A percentile compares a stretch with the other conserved stretches of the same genome.
Conservation (phyloP, 2,888 invertebrate genomes). For the Iselma pallidipennis region DNA sequence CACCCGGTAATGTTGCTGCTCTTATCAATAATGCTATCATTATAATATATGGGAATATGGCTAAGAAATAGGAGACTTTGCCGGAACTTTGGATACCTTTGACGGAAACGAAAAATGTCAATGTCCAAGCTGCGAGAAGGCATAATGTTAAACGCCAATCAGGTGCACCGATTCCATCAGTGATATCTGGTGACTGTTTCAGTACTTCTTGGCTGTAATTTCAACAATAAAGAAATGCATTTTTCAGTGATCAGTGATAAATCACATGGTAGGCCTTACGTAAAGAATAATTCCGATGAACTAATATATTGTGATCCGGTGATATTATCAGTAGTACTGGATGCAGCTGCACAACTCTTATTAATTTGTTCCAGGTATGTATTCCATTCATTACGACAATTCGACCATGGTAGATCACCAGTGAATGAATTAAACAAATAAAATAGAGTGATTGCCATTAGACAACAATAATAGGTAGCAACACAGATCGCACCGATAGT, state of each 20-base stretch:
- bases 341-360: conserved; percentile 4
- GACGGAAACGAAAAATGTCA: conserved; percentile 70
- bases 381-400: conserved; percentile 3
- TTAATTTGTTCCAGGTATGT: not conserved
- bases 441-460: conserved; percentile 73
- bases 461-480: conserved; percentile 75
- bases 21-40: conserved; percentile 74
- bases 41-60: conserved; percentile 81
- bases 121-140: conserved; percentile 68
- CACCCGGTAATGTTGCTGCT: conserved; percentile 69
- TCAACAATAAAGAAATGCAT: not conserved
- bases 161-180: conserved; percentile 59
- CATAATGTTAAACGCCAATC: conserved; percentile 72
- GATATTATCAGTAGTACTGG: not conserved
- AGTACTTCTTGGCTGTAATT: conserved; percentile 29
- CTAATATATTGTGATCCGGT: conserved; percentile 4
- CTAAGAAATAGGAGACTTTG: conserved; percentile 87
- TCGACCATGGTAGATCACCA: conserved; percentile 61
- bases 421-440: conserved; percentile 75
- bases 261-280: conserved; percentile 2
- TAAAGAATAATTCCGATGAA: conserved; percentile 20
- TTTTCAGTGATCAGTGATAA: too few relatives aligned
- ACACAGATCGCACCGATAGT: conserved; percentile 66
- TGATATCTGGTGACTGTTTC: conserved; percentile 46
- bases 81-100: conserved; percentile 79